Base-by-base conservation (phyloP, 1,140 invertebrate genomes). In the Oncopodura yosiiana region DNA sequence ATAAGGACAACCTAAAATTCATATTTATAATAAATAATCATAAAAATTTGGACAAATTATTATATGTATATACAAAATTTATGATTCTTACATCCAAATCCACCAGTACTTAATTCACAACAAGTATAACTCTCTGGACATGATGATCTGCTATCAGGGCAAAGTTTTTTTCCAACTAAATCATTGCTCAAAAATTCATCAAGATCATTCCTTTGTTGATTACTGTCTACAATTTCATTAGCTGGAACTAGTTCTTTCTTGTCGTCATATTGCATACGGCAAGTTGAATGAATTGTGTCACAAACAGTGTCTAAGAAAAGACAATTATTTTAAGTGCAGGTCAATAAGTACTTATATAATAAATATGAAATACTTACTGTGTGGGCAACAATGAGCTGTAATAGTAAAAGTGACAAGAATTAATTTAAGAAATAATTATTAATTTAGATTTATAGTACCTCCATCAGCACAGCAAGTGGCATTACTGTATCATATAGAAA, bases 101-200 rank as follows among this genome's bases (percentile, higher is more conserved):
- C 29, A 5, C 45, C 45, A 12, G 26, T 23, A 6, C 11, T 11
- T 21, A 30, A 29, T 4, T 6, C 45, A 34, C 45, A 48, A 19
- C 45, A 48, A 18, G 45, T 48, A 19, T 48, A 48, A n/a, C 8
- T 12, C 4, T 48, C 27, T 16, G 45, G 45, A 34, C 45, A 48
- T 12, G 3, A 4, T 26, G 29, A 29, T 21, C 32, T 11, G 29
- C 30, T n/a, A 48, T 48, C 45, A 9, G 45, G 45, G 27, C 45
- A 48, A 8, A 19, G 26, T 21, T 48, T 29, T 19, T 48, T 48
- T 14, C 45, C 45, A 34, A 11, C 29, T 8, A 16, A n/a, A n/a
- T n/a, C n/a, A n/a, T n/a, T n/a, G n/a, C n/a, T n/a, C n/a, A n/a
- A n/a, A n/a, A n/a, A n/a, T n/a, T n/a, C n/a, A n/a, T n/a, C n/a